Evolutionary conservation across 2,113 vertebrate genomes (phyloP), one percentile per base, ranked within the genome.

Genomic region (Coptodon bakossiorum): DNA sequence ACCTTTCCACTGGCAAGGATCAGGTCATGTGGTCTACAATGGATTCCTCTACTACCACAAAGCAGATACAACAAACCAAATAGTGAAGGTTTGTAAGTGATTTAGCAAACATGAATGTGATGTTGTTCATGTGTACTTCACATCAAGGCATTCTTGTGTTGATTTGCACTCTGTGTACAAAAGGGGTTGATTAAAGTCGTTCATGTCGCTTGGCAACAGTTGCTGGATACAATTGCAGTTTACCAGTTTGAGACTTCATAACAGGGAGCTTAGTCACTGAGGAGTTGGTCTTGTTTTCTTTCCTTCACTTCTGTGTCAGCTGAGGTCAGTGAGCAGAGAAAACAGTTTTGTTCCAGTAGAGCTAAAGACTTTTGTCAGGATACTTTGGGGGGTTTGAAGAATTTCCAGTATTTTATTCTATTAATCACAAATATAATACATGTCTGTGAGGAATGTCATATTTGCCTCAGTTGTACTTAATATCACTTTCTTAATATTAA

Each of bases 1-100:
- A 56, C 97, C 98, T 5, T 93, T 95, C 79, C 84, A 94, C 71
- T 99, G 98, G 98, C 96, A 98, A 89, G 98, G 98, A 53, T 97
- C 98, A 0, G 98, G 98, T 17, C 98, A 98, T 0, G 86, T 96
- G 10, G 92, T 98, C 82, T 97, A 97, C 79, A 93, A 96, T 19
- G 97, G 97, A 22, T 98, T 97, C 93, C 90, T 99, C 5, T 99
- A 98, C 95, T 98, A 97, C 94, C 98, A 99, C 84, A 97, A 93
- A 38, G 94, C 97, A 1, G 96, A 96, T 52, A 98, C 98, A 29
- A 66, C 94, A 84, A 98, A 98, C 38, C 97, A 98, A 91, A 97
- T 99, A 45, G 82, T 98, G 31, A 99, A 99, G 93, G 98, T 96
- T 57, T n/a, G 93, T 83, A 36, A 57, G 19, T 38, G 3, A 36